Base-by-base conservation (phyloP, 2,888 invertebrate genomes). In the Eustalomyia histrio region DNA sequence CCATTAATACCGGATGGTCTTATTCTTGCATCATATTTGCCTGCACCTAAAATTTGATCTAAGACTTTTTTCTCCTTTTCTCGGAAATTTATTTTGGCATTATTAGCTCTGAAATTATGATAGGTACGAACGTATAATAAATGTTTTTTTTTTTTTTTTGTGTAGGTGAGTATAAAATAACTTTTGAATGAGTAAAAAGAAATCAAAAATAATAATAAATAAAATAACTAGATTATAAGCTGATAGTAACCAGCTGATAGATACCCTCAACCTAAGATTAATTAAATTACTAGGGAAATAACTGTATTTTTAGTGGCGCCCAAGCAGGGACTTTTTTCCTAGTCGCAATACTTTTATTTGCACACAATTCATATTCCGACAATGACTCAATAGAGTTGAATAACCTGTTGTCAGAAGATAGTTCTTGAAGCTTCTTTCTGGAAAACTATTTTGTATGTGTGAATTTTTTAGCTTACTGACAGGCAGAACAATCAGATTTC, bases 21-120 rank as follows among this genome's bases (percentile, higher is more conserved):
- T 90, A 97, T 97, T 88, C 97, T 93, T 84, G 97, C 97, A 92
- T 97, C 97, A 93, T 97, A 97, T 86, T 95, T 93, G 85, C 96
- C 96, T 83, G 95, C 95, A 84, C 97, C 97, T 89, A 97, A 93
- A 91, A 97, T 97, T 92, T 95, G 95, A 92, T 97, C 97, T 91
- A 97, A 92, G 87, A 97, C 96, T 92, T 97, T 95, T 91, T 97
- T 97, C 92, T 97, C 97, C 92, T 96, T 97, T 92, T 96, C 97
- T 87, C 97, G 94, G 92, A 96, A 97, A 93, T 97, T 97, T 91
- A 95, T 94, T 92, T 95, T 95, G 89, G 92, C 93, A 91, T 93
- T 94, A 92, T 93, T 93, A 92, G 95, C 95, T 93, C 95, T 95
- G 92, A 83, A 89, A 88, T 89, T 88, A 89, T 89, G 88, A 89